A percentile compares a stretch with the other conserved stretches of the same genome.
Conservation (phyloP, 2,113 vertebrate species). For the Prochilodus magdalenae region DNA sequence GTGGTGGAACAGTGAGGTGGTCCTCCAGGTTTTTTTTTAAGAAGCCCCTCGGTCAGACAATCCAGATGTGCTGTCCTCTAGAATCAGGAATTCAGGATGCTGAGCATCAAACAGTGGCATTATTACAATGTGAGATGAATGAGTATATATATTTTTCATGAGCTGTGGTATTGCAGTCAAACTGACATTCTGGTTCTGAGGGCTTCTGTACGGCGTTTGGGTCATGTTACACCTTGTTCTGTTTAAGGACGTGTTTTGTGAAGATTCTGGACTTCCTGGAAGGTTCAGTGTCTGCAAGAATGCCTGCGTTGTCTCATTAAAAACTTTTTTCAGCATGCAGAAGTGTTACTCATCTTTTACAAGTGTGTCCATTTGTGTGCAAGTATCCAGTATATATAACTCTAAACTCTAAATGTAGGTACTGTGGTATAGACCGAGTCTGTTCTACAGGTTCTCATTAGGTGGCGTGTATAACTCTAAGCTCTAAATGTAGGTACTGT, state of each 20-base stretch:
- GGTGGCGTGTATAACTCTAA: no score
- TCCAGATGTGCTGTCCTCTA: constrained; percentile 59
- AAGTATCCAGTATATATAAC: no score
- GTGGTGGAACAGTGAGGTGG: background rate
- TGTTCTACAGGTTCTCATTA: no score
- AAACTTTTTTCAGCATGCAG: constrained; percentile 73
- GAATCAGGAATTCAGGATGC: constrained; percentile 75
- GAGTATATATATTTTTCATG: constrained; percentile 64
- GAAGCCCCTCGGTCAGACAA: constrained; percentile 52
- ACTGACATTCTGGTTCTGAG: constrained; percentile 60
- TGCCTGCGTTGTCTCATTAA: constrained; percentile 81
- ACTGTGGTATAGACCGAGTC: no score
- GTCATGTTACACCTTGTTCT: constrained; percentile 61
- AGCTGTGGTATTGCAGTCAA: constrained; percentile 65
- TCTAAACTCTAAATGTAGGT: no score
- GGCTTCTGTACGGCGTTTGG: constrained; percentile 67
- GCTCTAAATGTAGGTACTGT: no score
- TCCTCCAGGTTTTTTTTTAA: background rate
- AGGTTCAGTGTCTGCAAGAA: constrained; percentile 65
- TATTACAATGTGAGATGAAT: constrained; percentile 57
- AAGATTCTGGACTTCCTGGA: constrained; percentile 60
- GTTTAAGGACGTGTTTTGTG: constrained; percentile 56
- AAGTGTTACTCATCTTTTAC: constrained; percentile 26
- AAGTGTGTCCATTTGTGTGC: no score
- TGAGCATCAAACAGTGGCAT: constrained; percentile 74